Conservation (phyloP, 2,113 vertebrate species). For the Ceyx cyanopectus region DNA sequence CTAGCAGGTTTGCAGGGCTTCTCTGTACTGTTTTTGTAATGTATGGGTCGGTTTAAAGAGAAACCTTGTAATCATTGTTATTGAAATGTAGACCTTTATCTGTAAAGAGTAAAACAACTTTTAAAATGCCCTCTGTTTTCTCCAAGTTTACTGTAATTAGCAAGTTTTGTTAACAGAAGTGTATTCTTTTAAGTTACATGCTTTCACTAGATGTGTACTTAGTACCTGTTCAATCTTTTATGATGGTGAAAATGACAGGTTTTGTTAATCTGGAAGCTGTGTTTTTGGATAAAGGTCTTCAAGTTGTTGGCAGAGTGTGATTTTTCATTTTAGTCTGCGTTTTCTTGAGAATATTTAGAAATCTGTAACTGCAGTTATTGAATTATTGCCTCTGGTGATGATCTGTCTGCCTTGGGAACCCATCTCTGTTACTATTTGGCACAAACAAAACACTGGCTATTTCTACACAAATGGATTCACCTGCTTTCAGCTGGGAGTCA, state of each 20-base stretch:
- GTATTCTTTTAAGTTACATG: constrained; percentile 38
- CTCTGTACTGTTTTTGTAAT: constrained; percentile 36
- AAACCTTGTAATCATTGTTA: constrained; percentile 30
- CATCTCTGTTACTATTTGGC: neutral
- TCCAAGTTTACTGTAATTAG: constrained; percentile 29
- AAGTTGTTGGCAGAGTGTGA: neutral
- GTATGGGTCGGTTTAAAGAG: constrained; percentile 31
- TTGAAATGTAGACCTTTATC: neutral
- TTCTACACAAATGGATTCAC: neutral
- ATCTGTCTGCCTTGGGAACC: neutral
- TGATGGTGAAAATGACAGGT: constrained; percentile 29
- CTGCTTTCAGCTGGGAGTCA: neutral
- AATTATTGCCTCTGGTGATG: neutral
- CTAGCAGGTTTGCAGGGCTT: neutral
- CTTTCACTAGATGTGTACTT: neutral
- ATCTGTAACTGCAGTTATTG: neutral
- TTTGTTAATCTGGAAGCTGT: constrained; percentile 51
- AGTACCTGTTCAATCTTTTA: constrained; percentile 29
- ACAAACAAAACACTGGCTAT: neutral
- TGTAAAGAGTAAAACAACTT: neutral
- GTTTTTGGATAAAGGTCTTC: constrained; percentile 58
- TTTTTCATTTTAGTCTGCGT: constrained; percentile 34
- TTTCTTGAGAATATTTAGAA: neutral
- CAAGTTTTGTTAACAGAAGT: neutral
- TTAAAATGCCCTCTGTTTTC: constrained; percentile 2